phyloP scores from a whole-genome alignment of 2,797 vertebrate genomes.

The Myotis pilosus region DNA sequence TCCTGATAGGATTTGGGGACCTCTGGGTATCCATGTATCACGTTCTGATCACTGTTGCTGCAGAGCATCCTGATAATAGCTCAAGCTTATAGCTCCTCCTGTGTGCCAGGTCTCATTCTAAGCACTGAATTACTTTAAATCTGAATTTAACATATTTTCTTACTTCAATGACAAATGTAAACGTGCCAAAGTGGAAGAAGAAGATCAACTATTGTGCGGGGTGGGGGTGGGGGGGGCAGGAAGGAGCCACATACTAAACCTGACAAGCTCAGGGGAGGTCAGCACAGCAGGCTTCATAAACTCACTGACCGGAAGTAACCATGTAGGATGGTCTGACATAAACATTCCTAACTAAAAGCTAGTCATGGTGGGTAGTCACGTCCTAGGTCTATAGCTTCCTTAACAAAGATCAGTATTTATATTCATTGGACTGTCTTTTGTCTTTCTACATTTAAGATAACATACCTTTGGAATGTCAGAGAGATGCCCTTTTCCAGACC shows the following conservation, averaged over 20 bases:
- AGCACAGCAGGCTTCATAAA: too few relatives aligned
- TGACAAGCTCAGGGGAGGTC: neutral
- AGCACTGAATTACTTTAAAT: neutral
- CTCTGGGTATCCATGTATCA: neutral
- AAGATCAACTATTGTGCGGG: neutral
- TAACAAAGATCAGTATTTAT: neutral
- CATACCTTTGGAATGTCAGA: neutral
- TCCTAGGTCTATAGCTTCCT: neutral
- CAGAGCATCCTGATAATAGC: neutral
- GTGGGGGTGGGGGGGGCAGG: too few relatives aligned
- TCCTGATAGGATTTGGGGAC: neutral
- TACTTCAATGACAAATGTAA: neutral
- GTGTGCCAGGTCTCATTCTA: neutral
- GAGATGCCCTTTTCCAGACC: neutral
- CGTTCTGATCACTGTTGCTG: neutral
- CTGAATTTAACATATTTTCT: neutral
- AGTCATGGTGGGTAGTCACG: neutral
- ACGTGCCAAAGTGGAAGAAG: neutral
- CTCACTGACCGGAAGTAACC: neutral
- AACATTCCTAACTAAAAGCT: neutral
- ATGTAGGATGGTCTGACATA: neutral
- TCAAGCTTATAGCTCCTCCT: neutral
- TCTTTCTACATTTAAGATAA: neutral
- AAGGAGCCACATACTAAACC: neutral
- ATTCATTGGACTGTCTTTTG: neutral